Percentiles rank a stretch among this genome's conserved stretches.
phyloP scores from a whole-genome alignment of 1,140 invertebrate genomes.

The Macrostomum lignano region DNA sequence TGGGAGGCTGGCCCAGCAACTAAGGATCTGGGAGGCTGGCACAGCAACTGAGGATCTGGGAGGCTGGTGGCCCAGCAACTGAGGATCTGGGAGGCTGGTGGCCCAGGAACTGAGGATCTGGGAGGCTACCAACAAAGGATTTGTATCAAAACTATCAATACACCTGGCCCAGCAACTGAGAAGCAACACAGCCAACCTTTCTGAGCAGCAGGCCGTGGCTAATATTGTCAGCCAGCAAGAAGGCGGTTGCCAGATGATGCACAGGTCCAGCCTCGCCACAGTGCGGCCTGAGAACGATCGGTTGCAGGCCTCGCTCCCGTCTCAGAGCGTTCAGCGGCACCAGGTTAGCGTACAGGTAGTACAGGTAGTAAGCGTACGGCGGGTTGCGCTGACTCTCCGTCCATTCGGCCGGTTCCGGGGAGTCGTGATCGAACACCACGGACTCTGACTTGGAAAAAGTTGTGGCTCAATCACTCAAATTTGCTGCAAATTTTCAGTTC shows the following conservation, averaged over 20 bases:
- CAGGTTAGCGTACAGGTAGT: constrained; percentile 92
- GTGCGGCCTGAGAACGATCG: constrained; percentile 77
- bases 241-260: constrained; percentile 77
- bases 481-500: no score
- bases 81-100: no score
- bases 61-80: no score
- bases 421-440: constrained; percentile 60
- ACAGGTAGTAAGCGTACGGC: constrained; percentile 87
- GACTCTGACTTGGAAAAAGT: constrained; percentile 95
- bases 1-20: no score
- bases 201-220: constrained; percentile 76
- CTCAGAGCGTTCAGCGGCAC: constrained; percentile 64
- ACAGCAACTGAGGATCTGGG: no score
- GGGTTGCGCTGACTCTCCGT: no score
- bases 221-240: constrained; percentile 92
- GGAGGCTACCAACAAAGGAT: no score
- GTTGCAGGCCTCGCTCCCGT: constrained; percentile 65
- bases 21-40: no score
- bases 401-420: constrained; percentile 52
- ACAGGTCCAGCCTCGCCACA: constrained; percentile 89
- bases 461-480: no score
- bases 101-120: no score
- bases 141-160: no score
- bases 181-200: constrained; percentile 43
- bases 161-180: no score